Percentiles rank a stretch among this genome's conserved stretches.
Evolutionary conservation across 2,888 invertebrate species (phyloP).

Genomic region (Lasius platythorax): DNA sequence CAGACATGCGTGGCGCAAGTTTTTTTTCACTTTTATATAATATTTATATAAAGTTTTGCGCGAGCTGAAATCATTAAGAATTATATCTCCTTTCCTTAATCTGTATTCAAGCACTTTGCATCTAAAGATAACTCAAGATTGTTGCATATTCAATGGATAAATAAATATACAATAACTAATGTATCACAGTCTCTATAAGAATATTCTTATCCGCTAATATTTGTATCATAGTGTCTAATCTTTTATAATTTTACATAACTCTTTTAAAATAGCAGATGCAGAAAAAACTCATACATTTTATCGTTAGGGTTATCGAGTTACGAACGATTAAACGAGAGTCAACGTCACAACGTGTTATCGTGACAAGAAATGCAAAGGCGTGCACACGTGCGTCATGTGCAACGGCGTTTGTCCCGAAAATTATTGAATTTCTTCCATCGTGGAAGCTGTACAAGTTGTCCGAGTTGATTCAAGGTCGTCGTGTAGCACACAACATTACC

Average conservation of each 20-base stretch:
- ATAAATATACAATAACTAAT: no score
- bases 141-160: not conserved
- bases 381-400: conserved; percentile 1
- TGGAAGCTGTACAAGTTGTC: conserved; percentile 61
- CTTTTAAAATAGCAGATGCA: not conserved
- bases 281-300: not conserved
- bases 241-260: not conserved
- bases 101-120: not conserved
- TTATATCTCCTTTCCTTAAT: not conserved
- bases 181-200: no score
- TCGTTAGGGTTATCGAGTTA: not conserved
- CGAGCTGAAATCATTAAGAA: not conserved
- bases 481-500: not conserved
- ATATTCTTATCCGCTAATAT: no score
- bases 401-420: conserved; percentile 56
- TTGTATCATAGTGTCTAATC: not conserved
- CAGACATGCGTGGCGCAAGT: conserved; percentile 45
- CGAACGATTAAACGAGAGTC: not conserved
- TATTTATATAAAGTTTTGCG: not conserved
- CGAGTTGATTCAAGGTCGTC: conserved; percentile 68
- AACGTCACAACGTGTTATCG: not conserved
- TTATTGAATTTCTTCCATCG: conserved; percentile 63
- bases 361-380: conserved; percentile 16
- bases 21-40: conserved; percentile 50
- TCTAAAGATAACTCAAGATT: not conserved